Evolutionary conservation across 2,797 vertebrate genomes (phyloP).

Genomic region (Poeciliopsis infans): DNA sequence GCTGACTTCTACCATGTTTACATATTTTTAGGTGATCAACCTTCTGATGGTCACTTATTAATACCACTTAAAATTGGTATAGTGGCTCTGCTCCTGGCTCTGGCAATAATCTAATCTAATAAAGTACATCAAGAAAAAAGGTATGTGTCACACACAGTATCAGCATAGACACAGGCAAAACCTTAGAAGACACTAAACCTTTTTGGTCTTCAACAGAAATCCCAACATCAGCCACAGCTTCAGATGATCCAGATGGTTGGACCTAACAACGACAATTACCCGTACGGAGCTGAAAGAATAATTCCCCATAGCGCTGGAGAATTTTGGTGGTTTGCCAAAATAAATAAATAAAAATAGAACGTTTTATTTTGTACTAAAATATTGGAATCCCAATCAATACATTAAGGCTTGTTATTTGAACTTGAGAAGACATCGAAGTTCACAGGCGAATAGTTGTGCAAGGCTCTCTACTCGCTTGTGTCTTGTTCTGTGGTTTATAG

Average conservation of each 20-base stretch:
- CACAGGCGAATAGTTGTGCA: not conserved
- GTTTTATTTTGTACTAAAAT: not conserved
- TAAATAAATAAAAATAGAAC: too few relatives aligned
- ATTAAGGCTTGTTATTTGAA: not conserved
- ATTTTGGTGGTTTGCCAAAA: too few relatives aligned
- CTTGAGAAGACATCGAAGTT: not conserved
- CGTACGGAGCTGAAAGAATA: too few relatives aligned
- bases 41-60: fast-evolving
- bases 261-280: constrained; percentile 83
- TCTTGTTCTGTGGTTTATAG: not conserved
- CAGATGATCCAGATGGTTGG: constrained; percentile 91
- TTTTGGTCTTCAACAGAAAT: constrained; percentile 80
- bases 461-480: not conserved
- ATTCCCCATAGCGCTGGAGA: too few relatives aligned
- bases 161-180: not conserved
- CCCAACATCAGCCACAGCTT: constrained; percentile 89
- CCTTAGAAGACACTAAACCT: not conserved
- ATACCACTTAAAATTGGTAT: constrained; percentile 34
- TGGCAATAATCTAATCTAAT: constrained; percentile 45
- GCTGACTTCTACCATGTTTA: not conserved
- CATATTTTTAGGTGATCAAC: not conserved
- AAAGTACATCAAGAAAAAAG: constrained; percentile 77
- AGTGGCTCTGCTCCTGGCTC: constrained; percentile 46
- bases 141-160: constrained; percentile 48
- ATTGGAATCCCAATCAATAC: not conserved